Conservation (phyloP, 2,888 invertebrate species). For the Leucoptera coffeella region DNA sequence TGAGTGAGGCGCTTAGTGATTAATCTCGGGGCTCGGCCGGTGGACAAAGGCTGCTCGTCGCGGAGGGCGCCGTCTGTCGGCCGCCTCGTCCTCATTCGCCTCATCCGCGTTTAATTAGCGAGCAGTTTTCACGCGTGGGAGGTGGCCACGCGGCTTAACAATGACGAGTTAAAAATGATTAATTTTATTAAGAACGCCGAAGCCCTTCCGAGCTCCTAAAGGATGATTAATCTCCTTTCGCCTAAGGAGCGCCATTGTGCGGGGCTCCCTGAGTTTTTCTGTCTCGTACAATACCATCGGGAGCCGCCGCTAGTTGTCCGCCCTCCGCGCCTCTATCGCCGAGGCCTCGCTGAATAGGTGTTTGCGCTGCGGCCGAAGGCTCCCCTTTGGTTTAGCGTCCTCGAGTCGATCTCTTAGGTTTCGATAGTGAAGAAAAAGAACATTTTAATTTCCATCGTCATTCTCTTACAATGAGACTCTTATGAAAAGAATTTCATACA, state of each 20-base stretch:
- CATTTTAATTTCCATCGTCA: slow-evolving; percentile 50
- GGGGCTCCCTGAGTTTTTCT: slow-evolving; percentile 41
- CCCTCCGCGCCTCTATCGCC: slow-evolving; percentile 32
- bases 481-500: slow-evolving; percentile 26
- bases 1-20: no score
- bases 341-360: slow-evolving; percentile 39
- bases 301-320: slow-evolving; percentile 44
- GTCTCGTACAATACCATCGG: slow-evolving; percentile 47
- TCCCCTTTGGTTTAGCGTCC: slow-evolving; percentile 39
- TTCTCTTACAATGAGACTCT: slow-evolving; percentile 33
- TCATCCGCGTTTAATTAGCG: slow-evolving; percentile 49
- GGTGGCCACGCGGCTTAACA: slow-evolving; percentile 23
- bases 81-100: no score
- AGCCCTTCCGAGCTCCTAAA: slow-evolving; percentile 21
- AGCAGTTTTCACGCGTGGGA: slow-evolving; percentile 35
- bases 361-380: slow-evolving; percentile 47
- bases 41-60: no score
- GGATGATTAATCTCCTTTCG: slow-evolving; percentile 49
- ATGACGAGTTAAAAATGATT: slow-evolving; percentile 48
- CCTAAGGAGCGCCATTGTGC: slow-evolving; percentile 28
- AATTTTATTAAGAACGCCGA: slow-evolving; percentile 35
- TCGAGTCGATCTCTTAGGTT: slow-evolving; percentile 51
- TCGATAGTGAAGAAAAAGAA: slow-evolving; percentile 45
- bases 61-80: no score
- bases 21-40: no score